Evolutionary conservation across 2,113 vertebrate species (phyloP), one percentile per base, ranked within the genome.

Genomic region (Megaceryle maxima): DNA sequence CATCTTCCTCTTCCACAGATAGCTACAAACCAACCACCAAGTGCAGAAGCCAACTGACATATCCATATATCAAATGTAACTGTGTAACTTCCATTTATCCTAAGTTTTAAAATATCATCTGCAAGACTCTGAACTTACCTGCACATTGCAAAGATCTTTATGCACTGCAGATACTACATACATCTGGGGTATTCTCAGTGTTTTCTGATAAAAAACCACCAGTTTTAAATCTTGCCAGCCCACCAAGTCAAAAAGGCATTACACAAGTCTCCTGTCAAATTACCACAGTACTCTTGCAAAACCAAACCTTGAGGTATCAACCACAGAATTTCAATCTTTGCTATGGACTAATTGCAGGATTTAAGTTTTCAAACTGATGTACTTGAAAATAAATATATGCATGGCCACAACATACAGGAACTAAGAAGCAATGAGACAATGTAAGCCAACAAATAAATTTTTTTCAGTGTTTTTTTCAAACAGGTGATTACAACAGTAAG

Each of bases 21-120:
- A 75, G 31, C 28, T 63, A 67, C 18, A 73, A 68, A 79, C 10
- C 28, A 83, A n/a, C 7, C 21, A 44, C 12, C 22, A 83, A 68
- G 29, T 4, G 3, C 22, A 85, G 33, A 85, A 82, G 10, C 16
- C 1, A 0, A 68, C 1, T 67, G 18, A 60, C 17, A 46, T 17
- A 67, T 15, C 28, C 10, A 33, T 37, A 17, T 29, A 60, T 64
- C 16, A 28, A 78, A 67, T 16, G 53, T 33, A 50, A 68, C 5
- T 31, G 76, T 50, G 25, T 50, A 55, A 76, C 14, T 81, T 92
- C 16, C 22, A n/a, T 51, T 81, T 8, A 22, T 33, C 39, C 39
- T 13, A 41, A 41, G 9, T 80, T n/a, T 37, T 69, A 73, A 82
- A 85, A 69, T 11, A 11, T 39, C 48, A 60, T 11, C 29, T 48